Conservation (phyloP, 2,113 vertebrate species). For the Centrocercus urophasianus region DNA sequence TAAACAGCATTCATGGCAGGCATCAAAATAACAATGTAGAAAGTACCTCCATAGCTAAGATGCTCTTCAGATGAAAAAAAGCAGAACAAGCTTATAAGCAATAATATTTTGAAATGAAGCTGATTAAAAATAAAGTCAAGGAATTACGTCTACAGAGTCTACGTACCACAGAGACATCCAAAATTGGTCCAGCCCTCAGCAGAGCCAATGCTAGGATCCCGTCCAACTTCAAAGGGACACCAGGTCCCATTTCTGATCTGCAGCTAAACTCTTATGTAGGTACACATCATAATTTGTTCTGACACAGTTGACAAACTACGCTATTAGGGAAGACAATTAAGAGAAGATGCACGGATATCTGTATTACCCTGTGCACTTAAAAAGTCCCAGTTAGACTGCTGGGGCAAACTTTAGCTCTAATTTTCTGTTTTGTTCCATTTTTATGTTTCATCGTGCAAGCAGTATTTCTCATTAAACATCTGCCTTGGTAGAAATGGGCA, state of each 20-base stretch:
- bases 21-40: background rate
- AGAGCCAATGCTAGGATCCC: background rate
- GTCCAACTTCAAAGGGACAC: background rate
- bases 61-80: background rate
- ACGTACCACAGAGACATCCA: background rate
- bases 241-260: background rate
- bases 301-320: background rate
- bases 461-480: background rate
- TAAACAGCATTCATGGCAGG: background rate
- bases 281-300: background rate
- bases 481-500: background rate
- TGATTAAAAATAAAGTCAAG: background rate
- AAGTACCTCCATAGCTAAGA: background rate
- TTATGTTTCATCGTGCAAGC: background rate
- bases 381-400: background rate
- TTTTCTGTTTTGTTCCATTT: background rate
- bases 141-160: accelerated
- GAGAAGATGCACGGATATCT: background rate
- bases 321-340: background rate
- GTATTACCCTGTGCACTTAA: background rate
- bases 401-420: background rate
- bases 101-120: background rate
- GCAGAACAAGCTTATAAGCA: background rate
- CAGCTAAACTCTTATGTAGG: background rate
- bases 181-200: background rate